Evolutionary conservation across 2,888 invertebrate species (phyloP).

Genomic region (Hypomecis atomaria): DNA sequence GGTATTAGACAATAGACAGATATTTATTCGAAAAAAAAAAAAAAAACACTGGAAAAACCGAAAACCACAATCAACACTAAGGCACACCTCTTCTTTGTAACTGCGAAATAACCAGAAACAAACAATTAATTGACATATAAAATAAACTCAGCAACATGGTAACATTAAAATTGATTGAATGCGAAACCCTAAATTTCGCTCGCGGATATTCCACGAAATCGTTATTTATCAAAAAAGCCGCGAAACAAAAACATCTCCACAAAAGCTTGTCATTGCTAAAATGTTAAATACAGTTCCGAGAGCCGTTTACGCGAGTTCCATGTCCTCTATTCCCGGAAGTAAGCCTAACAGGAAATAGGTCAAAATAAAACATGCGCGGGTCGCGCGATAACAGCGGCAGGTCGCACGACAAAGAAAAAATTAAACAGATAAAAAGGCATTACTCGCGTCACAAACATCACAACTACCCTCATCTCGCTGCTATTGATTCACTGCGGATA

Average conservation of each 20-base stretch:
- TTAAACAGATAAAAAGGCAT: constrained; percentile 73
- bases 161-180: background rate
- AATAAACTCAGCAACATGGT: background rate
- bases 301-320: constrained; percentile 7
- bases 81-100: no score
- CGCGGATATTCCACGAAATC: background rate
- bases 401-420: constrained; percentile 48
- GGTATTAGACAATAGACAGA: no score
- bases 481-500: constrained; percentile 85
- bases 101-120: no score
- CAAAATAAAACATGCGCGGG: constrained; percentile 17
- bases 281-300: background rate
- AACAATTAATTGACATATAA: background rate
- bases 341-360: constrained; percentile 47
- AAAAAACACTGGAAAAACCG: no score
- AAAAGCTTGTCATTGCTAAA: no score
- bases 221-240: background rate
- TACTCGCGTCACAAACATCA: constrained; percentile 71
- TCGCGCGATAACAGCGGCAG: constrained; percentile 12
- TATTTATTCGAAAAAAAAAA: no score
- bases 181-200: background rate
- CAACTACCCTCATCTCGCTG: constrained; percentile 83
- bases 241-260: constrained; percentile 1
- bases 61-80: no score
- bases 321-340: constrained; percentile 18